Evolutionary conservation across 2,797 vertebrate genomes (phyloP).

Genomic region (Percopsis omiscomaycus): DNA sequence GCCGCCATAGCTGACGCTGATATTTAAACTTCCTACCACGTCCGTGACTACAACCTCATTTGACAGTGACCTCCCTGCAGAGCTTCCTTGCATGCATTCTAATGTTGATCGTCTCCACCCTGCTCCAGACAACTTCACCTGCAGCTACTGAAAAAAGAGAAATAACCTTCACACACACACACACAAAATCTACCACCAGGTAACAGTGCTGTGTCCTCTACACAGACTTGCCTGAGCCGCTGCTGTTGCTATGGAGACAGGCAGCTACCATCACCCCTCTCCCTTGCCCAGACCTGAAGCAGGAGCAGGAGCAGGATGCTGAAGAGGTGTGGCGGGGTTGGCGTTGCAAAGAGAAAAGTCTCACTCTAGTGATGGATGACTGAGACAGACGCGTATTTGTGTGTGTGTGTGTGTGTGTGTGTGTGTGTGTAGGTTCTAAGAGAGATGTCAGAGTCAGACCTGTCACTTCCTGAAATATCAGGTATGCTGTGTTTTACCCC

Average conservation of each 20-base stretch:
- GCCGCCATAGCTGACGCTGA: no score
- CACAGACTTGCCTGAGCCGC: constrained; percentile 55
- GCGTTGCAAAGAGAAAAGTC: no score
- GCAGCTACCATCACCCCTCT: constrained; percentile 51
- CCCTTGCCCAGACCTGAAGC: constrained; percentile 32
- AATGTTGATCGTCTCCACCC: no score
- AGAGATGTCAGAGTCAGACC: constrained; percentile 43
- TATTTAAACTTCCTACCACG: no score
- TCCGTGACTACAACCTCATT: no score
- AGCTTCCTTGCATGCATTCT: no score
- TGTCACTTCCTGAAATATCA: constrained; percentile 40
- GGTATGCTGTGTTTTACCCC: constrained; percentile 39
- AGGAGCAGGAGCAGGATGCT: constrained; percentile 43
- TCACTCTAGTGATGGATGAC: not conserved
- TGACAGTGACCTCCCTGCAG: no score
- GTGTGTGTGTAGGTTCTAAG: constrained; percentile 46
- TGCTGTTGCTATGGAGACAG: constrained; percentile 67
- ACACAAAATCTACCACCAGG: no score
- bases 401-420: constrained; percentile 14
- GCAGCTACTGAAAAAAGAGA: no score
- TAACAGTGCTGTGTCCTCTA: not conserved
- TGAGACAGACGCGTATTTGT: constrained; percentile 1
- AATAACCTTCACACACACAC: no score
- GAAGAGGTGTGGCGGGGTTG: constrained; percentile 49
- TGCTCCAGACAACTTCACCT: no score